Conservation (phyloP, 2,888 invertebrate genomes). For the Choristoneura rosaceana region DNA sequence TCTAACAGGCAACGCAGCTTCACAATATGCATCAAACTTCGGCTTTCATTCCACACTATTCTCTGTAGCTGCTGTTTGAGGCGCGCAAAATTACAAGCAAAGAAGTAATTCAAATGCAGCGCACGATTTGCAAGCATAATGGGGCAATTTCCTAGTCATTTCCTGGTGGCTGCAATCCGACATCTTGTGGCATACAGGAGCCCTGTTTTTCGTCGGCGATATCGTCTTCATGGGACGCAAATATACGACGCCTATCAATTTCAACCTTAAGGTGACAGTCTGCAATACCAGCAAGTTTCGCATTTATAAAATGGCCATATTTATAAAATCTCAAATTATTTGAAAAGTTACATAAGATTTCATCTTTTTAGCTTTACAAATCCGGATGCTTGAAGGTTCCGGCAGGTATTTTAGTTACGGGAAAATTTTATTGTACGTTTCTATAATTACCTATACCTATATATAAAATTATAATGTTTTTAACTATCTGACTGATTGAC, state of each 20-base stretch:
- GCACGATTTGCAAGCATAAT: constrained; percentile 81
- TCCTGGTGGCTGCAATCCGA: constrained; percentile 76
- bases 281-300: neutral
- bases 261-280: constrained; percentile 11
- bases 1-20: neutral
- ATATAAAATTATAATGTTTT: too few species aligned
- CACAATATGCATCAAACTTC: constrained; percentile 14
- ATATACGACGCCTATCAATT: constrained; percentile 28
- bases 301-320: too few species aligned
- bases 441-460: too few species aligned
- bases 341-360: too few species aligned
- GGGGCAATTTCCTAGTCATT: constrained; percentile 83
- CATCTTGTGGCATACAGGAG: constrained; percentile 68
- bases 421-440: too few species aligned
- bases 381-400: too few species aligned
- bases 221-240: constrained; percentile 32
- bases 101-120: constrained; percentile 81
- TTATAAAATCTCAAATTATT: too few species aligned
- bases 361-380: neutral
- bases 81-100: constrained; percentile 77
- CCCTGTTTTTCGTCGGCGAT: constrained; percentile 40
- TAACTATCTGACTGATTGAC: too few species aligned
- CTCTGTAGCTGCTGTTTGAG: constrained; percentile 52
- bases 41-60: constrained; percentile 30
- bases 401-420: too few species aligned